Percentiles rank a stretch among this genome's conserved stretches.
These are phyloP conservation scores for Ephestia elutella DNA, from an alignment of 1,140 invertebrate species.

Conservation along the genomic window DNA sequence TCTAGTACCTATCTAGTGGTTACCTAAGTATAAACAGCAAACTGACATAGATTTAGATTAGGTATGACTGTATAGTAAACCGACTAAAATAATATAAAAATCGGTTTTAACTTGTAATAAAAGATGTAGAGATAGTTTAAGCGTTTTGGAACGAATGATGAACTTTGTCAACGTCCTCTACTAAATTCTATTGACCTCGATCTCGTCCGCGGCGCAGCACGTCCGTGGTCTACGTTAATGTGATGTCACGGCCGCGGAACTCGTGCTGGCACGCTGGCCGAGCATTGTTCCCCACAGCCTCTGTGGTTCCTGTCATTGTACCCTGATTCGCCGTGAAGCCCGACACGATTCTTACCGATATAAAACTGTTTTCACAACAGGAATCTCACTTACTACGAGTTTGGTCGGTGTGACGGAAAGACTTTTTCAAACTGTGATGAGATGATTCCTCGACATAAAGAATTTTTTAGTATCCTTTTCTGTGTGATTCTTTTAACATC, in stretches of 20 bases:
- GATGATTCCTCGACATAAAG: conserved; percentile 47
- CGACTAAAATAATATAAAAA: too few species aligned
- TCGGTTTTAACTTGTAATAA: background rate
- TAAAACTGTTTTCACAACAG: conserved; percentile 56
- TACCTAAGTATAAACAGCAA: too few species aligned
- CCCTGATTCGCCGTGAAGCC: conserved; percentile 63
- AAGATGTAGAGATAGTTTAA: too few species aligned
- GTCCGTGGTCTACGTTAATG: conserved; percentile 40
- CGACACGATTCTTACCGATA: conserved; percentile 53
- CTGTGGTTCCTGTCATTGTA: conserved; percentile 73
- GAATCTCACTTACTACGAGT: conserved; percentile 32
- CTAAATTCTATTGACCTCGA: conserved; percentile 45
- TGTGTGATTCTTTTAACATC: conserved; percentile 41
- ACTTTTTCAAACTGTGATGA: conserved; percentile 35
- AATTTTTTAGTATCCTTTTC: conserved; percentile 31
- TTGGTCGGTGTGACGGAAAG: conserved; percentile 20
- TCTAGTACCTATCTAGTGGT: too few species aligned
- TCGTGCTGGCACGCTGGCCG: conserved; percentile 26
- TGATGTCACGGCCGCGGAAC: conserved; percentile 55
- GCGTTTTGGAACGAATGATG: conserved; percentile 14
- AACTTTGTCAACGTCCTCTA: conserved; percentile 35
- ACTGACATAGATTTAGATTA: too few species aligned
- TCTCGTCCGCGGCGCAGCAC: conserved; percentile 23
- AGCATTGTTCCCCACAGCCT: conserved; percentile 54
- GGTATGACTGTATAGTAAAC: too few species aligned